Evolutionary conservation across 2,113 vertebrate species (phyloP).

Genomic region (Rhabdomys dilectus): DNA sequence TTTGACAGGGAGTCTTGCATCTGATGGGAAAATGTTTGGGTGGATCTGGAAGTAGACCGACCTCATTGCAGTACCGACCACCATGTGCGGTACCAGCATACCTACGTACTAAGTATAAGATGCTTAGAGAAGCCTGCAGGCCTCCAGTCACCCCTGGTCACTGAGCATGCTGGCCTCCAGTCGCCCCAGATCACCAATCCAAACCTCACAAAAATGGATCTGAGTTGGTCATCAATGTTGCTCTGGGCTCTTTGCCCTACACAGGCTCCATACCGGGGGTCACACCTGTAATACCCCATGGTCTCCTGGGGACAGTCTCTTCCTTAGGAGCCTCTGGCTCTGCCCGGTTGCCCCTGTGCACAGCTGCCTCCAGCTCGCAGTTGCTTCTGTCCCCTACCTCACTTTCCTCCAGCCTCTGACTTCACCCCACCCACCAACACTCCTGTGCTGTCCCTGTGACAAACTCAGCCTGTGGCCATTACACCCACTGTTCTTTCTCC

Average conservation of each 20-base stretch:
- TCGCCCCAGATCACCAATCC: background rate
- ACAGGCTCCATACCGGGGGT: no score
- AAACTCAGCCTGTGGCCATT: background rate
- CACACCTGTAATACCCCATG: accelerated
- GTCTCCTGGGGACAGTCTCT: accelerated
- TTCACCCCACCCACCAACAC: no score
- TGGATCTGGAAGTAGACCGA: no score
- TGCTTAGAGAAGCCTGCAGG: accelerated
- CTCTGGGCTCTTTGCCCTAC: accelerated
- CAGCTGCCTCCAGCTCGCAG: background rate
- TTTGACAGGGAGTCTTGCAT: accelerated
- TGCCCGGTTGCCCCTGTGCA: accelerated
- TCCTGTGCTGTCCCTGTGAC: background rate
- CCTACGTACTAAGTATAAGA: accelerated
- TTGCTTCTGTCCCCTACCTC: background rate
- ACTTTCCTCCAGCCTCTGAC: background rate
- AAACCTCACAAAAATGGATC: background rate
- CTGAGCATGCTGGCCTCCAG: accelerated
- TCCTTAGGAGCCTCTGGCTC: background rate
- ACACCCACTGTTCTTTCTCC: background rate
- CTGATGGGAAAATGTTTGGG: background rate
- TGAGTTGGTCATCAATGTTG: background rate
- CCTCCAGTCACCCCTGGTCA: no score
- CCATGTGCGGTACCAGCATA: no score
- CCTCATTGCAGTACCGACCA: no score